Percentiles rank a stretch among this genome's conserved stretches.
Conservation (phyloP, 2,888 invertebrate species). For the Lithosia quadra region DNA sequence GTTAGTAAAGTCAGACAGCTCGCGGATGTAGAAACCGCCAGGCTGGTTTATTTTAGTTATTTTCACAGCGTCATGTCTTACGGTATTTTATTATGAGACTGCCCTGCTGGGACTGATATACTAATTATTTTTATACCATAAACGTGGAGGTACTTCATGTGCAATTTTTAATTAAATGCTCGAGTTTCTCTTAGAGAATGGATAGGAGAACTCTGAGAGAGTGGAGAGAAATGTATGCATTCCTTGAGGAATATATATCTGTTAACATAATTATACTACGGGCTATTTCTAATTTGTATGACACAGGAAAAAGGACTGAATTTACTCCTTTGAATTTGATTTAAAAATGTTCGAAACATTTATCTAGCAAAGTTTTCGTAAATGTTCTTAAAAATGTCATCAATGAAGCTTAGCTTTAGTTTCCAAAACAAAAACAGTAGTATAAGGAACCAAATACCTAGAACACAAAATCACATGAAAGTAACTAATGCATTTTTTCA, state of each 20-base stretch:
- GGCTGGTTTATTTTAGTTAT: constrained; percentile 4
- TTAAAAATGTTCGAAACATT: no score
- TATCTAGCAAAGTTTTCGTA: not conserved
- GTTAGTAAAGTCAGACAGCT: constrained; percentile 4
- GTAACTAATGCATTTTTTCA: constrained; percentile 43
- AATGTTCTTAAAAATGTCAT: not conserved
- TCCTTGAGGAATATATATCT: no score
- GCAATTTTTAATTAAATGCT: not conserved
- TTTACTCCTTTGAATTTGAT: no score
- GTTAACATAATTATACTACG: no score
- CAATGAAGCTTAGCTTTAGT: not conserved
- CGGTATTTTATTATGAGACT: not conserved
- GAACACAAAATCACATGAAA: constrained; percentile 25
- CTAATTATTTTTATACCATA: not conserved
- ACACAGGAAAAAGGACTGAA: not conserved
- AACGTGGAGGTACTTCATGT: not conserved
- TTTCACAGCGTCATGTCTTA: not conserved
- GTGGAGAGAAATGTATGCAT: not conserved
- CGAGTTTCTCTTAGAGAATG: not conserved
- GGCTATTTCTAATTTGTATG: no score
- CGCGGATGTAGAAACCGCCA: constrained; percentile 2
- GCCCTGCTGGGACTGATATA: not conserved
- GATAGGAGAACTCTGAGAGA: not conserved
- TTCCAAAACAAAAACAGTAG: constrained; percentile 22
- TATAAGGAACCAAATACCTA: constrained; percentile 23